These are phyloP conservation scores for Agriotes lineatus DNA, from an alignment of 2,888 invertebrate genomes.

Conservation along the genomic window DNA sequence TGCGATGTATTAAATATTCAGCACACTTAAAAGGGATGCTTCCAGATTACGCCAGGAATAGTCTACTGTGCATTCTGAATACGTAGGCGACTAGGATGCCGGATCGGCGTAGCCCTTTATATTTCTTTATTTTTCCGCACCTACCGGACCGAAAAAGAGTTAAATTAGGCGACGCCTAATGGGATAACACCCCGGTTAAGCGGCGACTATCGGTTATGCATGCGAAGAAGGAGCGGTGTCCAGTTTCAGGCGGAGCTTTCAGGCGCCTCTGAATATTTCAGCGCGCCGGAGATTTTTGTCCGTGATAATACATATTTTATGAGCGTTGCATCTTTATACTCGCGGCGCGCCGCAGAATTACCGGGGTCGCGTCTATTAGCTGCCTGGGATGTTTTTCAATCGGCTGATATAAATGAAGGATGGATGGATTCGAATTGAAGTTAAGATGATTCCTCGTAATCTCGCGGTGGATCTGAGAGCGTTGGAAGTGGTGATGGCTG, in stretches of 20 bases:
- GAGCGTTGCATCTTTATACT: conserved; percentile 61
- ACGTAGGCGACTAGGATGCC: conserved; percentile 33
- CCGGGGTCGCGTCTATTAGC: conserved; percentile 52
- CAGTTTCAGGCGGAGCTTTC: conserved; percentile 52
- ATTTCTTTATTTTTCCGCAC: conserved; percentile 14
- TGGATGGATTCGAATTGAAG: conserved; percentile 49
- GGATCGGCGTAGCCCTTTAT: too few relatives aligned
- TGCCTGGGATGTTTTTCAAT: conserved; percentile 56
- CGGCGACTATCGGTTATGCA: conserved; percentile 56
- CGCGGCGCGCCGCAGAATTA: conserved; percentile 53
- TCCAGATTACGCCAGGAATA: conserved; percentile 59
- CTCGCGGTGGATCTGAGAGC: conserved; percentile 52
- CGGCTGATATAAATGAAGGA: conserved; percentile 53
- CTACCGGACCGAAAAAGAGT: conserved; percentile 20
- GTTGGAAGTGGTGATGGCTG: conserved; percentile 49
- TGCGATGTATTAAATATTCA: conserved; percentile 64
- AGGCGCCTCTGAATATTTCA: conserved; percentile 63
- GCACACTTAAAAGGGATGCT: conserved; percentile 66
- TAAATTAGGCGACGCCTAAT: conserved; percentile 25
- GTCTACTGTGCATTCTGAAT: conserved; percentile 50
- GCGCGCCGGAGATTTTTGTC: conserved; percentile 64
- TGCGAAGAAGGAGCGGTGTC: conserved; percentile 53
- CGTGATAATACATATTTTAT: conserved; percentile 67
- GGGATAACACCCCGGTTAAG: conserved; percentile 47
- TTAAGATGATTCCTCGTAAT: conserved; percentile 50